These are phyloP conservation scores for Ceuthmochares aereus DNA, from an alignment of 2,113 vertebrate species.

Conservation along the genomic window DNA sequence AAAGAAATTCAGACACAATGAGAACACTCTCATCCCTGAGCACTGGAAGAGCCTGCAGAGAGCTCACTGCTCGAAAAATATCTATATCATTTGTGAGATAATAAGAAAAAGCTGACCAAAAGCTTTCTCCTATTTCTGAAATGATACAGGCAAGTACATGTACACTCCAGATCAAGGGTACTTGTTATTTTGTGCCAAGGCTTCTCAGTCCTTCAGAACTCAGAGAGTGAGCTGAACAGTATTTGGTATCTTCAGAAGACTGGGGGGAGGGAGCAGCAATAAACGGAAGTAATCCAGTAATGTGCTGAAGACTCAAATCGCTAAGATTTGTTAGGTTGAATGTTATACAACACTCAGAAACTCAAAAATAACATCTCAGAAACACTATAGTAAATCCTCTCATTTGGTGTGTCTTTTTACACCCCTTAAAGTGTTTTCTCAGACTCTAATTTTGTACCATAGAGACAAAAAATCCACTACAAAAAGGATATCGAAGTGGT, in stretches of 20 bases:
- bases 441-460: not conserved
- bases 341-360: not conserved
- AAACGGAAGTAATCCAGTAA: not conserved
- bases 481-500: not conserved
- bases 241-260: not conserved
- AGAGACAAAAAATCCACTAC: not conserved
- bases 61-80: not conserved
- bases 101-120: constrained; percentile 15
- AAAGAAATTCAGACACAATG: not conserved
- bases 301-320: not conserved
- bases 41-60: not conserved
- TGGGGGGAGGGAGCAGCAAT: not conserved
- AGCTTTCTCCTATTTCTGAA: not conserved
- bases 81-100: not conserved
- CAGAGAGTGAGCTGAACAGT: rapidly evolving
- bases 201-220: not conserved
- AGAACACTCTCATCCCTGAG: not conserved
- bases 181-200: not conserved
- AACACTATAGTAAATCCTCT: not conserved
- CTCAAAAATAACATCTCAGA: not conserved
- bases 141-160: not conserved
- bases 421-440: not conserved
- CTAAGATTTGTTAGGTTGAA: not conserved
- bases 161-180: not conserved
- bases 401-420: not conserved